These are phyloP conservation scores for Heterohyrax brucei DNA, from an alignment of 2,797 vertebrate genomes.

Conservation along the genomic window DNA sequence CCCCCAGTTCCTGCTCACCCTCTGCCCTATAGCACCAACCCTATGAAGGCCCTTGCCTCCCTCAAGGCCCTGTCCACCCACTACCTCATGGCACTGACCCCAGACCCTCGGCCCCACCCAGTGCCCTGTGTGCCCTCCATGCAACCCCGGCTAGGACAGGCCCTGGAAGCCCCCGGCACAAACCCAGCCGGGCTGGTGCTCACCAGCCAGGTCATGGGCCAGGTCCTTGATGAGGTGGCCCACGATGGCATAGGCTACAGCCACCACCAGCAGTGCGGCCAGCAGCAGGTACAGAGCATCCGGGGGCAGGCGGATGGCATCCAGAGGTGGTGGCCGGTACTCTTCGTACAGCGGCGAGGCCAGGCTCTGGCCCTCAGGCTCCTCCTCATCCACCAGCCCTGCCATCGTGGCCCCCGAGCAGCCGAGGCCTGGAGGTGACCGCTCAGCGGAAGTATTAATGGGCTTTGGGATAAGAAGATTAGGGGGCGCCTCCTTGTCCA, in stretches of 20 bases:
- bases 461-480: constrained; percentile 83
- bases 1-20: background rate
- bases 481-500: background rate
- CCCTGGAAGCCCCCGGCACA: background rate
- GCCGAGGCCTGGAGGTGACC: constrained; percentile 61
- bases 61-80: accelerated
- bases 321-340: constrained; percentile 94
- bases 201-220: constrained; percentile 95
- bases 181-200: constrained; percentile 75
- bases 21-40: background rate
- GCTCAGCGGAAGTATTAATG: constrained; percentile 19
- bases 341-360: constrained; percentile 91
- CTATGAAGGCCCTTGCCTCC: background rate
- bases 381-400: accelerated
- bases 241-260: constrained; percentile 96
- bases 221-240: constrained; percentile 98
- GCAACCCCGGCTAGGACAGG: accelerated
- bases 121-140: background rate
- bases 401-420: background rate
- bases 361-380: constrained; percentile 75
- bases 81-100: too few relatives aligned
- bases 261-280: constrained; percentile 91
- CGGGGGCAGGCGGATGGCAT: constrained; percentile 93
- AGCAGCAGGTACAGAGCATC: constrained; percentile 94
- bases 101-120: background rate